phyloP scores from a whole-genome alignment of 1,140 invertebrate species.

The Riptortus pedestris region DNA sequence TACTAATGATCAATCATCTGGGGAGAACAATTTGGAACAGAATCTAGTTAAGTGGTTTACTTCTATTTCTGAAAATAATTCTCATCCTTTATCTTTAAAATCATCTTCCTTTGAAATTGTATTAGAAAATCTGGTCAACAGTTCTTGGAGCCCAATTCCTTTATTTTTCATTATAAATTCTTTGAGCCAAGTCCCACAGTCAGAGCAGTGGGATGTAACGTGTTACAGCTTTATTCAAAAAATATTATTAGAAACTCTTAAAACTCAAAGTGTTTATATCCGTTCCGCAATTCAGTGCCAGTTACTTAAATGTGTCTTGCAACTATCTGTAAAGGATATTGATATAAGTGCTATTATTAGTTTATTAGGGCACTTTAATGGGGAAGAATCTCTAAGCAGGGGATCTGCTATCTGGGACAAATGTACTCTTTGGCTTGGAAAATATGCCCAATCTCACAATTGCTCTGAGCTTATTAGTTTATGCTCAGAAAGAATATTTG shows the following conservation, averaged over 20 bases:
- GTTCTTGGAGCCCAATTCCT: constrained; percentile 26
- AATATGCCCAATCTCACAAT: neutral
- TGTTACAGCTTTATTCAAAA: constrained; percentile 23
- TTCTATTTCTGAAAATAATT: neutral
- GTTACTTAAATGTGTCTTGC: constrained; percentile 27
- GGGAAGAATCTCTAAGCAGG: constrained; percentile 29
- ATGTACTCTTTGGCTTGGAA: constrained; percentile 27
- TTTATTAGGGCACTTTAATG: constrained; percentile 26
- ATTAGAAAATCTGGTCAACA: constrained; percentile 9
- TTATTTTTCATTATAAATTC: constrained; percentile 21
- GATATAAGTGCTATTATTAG: constrained; percentile 18
- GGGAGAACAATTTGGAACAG: neutral
- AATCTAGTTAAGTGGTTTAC: constrained; percentile 6
- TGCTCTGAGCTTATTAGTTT: neutral
- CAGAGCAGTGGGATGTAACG: constrained; percentile 13
- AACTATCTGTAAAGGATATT: constrained; percentile 20
- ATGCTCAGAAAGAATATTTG: neutral
- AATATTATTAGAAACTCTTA: constrained; percentile 29
- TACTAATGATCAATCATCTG: neutral
- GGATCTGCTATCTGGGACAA: constrained; percentile 27
- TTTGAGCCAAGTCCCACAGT: neutral
- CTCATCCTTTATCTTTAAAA: too few relatives aligned
- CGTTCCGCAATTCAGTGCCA: constrained; percentile 32
- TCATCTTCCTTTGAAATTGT: constrained; percentile 21
- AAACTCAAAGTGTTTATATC: constrained; percentile 31